Base-by-base conservation (phyloP, 2,113 vertebrate species). In the Jaculus jaculus region DNA sequence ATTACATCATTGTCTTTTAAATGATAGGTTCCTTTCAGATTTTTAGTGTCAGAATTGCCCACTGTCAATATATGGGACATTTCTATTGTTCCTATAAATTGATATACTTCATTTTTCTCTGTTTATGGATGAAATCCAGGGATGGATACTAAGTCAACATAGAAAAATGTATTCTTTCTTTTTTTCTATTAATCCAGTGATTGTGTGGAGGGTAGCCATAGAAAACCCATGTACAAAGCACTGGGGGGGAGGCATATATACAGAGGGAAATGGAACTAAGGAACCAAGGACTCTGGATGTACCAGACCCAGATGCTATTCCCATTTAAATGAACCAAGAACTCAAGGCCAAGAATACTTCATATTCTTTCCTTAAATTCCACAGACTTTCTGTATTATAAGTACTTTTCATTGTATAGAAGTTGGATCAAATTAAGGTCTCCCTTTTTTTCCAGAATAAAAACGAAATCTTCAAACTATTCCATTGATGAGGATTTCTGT, bases 301-400 rank as follows among this genome's bases (percentile, higher is more conserved):
- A 23, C 30, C 3, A 1, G 12, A 7, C 28, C 18, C 75, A 3
- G 0, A 4, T 1, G 16, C 5, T 5, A 2, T 24, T 51, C 1
- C 16, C n/a, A 10, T 69, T 26, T 54, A 73, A 10, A 37, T 20
- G 3, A 61, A 84, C 16, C 66, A 39, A 42, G 4, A 5, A 23
- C 17, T 2, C 8, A 60, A 42, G 17, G 23, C 32, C 51, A 60
- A 21, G 15, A 65, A 58, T 28, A 39, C 17, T 17, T 65, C 60
- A 21, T 66, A 60, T 58, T 77, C 42, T 20, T 9, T 71, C 54
- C 63, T 81, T 21, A 17, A 61, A 34, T 84, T 26, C 39, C 20
- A 58, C 1, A 37, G 24, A 24, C 42, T 5, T 7, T 63, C 23
- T n/a, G 65, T 73, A 20, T 24, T 60, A 37, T 61, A 28, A 75